Evolutionary conservation across 1,140 invertebrate genomes (phyloP), one percentile per base, ranked within the genome.

Genomic region (Drosophila nigromelanica): DNA sequence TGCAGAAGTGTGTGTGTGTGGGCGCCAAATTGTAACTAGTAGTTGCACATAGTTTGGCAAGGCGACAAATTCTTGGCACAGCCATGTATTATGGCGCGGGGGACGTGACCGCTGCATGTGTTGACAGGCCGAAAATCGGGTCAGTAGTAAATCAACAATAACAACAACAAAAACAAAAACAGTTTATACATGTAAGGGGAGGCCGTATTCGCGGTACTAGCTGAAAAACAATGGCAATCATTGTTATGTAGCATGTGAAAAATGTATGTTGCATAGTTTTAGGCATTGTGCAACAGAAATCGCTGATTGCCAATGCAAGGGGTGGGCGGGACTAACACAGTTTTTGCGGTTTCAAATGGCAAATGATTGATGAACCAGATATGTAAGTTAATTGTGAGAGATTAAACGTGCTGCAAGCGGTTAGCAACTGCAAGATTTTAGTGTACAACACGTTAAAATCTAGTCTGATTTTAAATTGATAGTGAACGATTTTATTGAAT

Each of bases 101-200:
- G 35, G 14, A 40, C 35, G 63, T 50, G 47, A 59, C 24, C 67
- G 79, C 79, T 76, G 50, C 61, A 35, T 58, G 80, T 85, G 80
- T 76, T 85, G 80, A 83, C 80, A 83, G 73, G 80, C 76, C 73
- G 71, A 83, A 83, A 83, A 83, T 83, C 80, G 80, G 80, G 80
- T 83, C 80, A 83, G 80, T 83, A 83, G 80, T 83, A 83, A 83
- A 83, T 83, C 80, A 83, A 83, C 80, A 83, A 83, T 47, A 59
- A 43, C 50, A 74, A 71, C 77, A 76, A 76, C 75, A 40, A 15
- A 18, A 40, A 40, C 5, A 40, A 40, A 18, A 55, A 30, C 47
- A 42, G 21, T 45, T 30, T 48, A 66, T 40, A 15, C 6, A 48
- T 40, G 30, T 15, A 18, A 7, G 12, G 12, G 4, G 45, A 7